Evolutionary conservation across 2,797 vertebrate species (phyloP).

Genomic region (Oceanodroma leucorhoa): DNA sequence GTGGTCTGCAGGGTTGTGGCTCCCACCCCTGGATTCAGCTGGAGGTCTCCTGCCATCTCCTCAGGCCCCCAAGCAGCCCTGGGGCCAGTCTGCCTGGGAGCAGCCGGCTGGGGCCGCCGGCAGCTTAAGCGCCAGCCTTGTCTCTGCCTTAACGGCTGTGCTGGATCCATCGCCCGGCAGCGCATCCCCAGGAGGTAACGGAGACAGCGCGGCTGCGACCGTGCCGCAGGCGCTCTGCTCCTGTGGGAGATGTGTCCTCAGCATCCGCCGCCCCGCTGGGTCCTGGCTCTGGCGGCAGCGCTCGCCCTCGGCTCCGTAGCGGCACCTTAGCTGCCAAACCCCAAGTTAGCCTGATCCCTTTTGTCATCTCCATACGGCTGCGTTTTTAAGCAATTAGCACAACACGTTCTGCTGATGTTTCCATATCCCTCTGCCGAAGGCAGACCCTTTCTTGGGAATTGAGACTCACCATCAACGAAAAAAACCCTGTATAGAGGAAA

Average conservation of each 20-base stretch:
- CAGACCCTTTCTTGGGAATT: not conserved
- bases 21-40: not conserved
- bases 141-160: accelerated
- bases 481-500: not conserved
- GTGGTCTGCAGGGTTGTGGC: not conserved
- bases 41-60: not conserved
- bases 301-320: not conserved
- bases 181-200: not conserved
- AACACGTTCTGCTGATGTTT: not conserved
- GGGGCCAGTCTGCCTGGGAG: not conserved
- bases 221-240: not conserved
- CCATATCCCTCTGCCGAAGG: not conserved
- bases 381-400: not conserved
- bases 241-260: not conserved
- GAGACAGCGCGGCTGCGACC: accelerated
- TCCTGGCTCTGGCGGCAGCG: not conserved
- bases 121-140: not conserved
- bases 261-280: accelerated
- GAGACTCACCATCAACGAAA: not conserved
- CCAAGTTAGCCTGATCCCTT: not conserved
- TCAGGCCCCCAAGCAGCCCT: not conserved
- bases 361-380: not conserved
- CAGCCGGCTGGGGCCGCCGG: accelerated
- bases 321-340: not conserved
- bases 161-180: not conserved